Evolutionary conservation across 2,888 invertebrate species (phyloP), one percentile per base, ranked within the genome.

Genomic region (Lycaena phlaeas): DNA sequence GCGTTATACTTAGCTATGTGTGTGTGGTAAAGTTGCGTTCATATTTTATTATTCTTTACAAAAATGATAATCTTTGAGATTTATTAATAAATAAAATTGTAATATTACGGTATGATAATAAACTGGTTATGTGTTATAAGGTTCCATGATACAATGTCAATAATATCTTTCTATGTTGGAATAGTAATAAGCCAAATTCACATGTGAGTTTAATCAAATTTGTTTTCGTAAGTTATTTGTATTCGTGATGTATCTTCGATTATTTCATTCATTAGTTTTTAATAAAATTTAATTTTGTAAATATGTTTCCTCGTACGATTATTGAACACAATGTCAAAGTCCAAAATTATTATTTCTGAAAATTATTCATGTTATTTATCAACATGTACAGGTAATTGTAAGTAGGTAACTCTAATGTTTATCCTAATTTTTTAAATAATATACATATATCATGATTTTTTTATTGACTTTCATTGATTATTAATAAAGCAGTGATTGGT

Each of bases 361-460:
- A 46, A 54, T 58, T 51, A 62, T 68, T 70, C 57, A 62, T 64
- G 59, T 71, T 75, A 76, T 79, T 78, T 75, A 74, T 78, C 67
- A 64, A 65, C 56, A 56, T 81, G 79, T 82, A 82, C 82, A 82
- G 75, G 59, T 79, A 78, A 76, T 76, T 74, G 55, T 79, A 79
- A 79, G 76, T 79, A 79, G 72, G 67, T 74, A 54, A 70, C 63
- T 68, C 56, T 75, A 71, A 76, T 65, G 68, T 70, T 75, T 73
- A 76, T 71, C 69, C 71, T 76, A 72, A 73, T 78, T 81, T 79
- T 81, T 77, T 68, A 77, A 52, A 52, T 53, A 55, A 77, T 77
- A 76, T 74, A 78, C 74, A 75, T 81, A 78, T 70, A 81, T 81
- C 74, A 71, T 73, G 72, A 73, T 72, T 78, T 77, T 75, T 74